phyloP scores from a whole-genome alignment of 2,113 vertebrate genomes.

The Plecturocebus donacophilus region DNA sequence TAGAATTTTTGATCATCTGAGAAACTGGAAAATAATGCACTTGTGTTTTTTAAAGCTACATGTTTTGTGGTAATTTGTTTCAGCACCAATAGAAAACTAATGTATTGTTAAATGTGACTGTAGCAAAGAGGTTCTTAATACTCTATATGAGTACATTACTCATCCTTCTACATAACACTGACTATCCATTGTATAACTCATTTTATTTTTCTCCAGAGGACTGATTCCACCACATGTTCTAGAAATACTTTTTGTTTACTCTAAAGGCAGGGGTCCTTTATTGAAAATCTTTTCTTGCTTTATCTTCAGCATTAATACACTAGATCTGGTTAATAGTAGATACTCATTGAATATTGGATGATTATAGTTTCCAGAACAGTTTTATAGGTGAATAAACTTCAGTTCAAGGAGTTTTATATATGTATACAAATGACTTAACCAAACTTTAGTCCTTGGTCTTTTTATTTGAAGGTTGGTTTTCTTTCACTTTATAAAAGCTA shows the following conservation, averaged over 20 bases:
- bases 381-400: background rate
- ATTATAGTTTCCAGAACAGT: background rate
- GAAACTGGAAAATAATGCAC: background rate
- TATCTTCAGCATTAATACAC: background rate
- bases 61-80: background rate
- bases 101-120: background rate
- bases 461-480: background rate
- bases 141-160: background rate
- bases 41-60: background rate
- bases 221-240: background rate
- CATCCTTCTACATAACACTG: fast-evolving
- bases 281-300: background rate
- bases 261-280: background rate
- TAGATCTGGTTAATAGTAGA: background rate
- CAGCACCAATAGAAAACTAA: background rate
- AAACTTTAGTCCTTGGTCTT: background rate
- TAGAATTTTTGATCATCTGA: background rate
- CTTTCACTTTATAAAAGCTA: background rate
- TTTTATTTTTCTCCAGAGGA: background rate
- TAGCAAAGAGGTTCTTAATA: background rate
- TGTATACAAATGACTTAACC: background rate
- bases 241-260: background rate
- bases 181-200: background rate
- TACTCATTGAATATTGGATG: background rate
- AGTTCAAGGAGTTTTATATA: background rate